These are phyloP conservation scores for Drosophila melanogaster DNA, from an alignment of 1,140 invertebrate species.

Conservation along the genomic window DNA sequence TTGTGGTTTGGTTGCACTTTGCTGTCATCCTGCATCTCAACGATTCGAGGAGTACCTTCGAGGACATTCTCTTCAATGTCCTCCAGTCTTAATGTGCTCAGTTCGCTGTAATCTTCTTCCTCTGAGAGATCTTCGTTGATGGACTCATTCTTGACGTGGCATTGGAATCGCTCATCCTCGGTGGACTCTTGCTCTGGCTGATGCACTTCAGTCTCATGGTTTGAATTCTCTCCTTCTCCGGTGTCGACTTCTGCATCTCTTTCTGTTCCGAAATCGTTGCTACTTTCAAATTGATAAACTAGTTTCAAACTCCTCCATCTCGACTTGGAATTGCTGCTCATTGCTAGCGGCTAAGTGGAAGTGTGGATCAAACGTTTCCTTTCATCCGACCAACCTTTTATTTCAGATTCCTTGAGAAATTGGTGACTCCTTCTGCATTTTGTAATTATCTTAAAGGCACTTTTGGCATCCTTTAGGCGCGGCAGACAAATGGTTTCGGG, in stretches of 20 bases:
- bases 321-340: too few species aligned
- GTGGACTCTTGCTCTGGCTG: neutral
- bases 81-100: neutral
- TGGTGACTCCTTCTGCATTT: neutral
- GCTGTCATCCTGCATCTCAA: too few species aligned
- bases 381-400: neutral
- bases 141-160: constrained; percentile 11
- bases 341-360: too few species aligned
- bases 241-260: too few species aligned
- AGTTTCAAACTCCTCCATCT: too few species aligned
- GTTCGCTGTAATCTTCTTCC: neutral
- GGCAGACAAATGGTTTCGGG: constrained; percentile 1
- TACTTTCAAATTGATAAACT: too few species aligned
- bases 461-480: neutral
- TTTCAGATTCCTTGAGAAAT: neutral
- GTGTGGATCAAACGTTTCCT: too few species aligned
- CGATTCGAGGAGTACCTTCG: neutral
- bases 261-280: too few species aligned
- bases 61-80: neutral
- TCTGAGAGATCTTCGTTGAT: neutral
- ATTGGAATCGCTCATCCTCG: neutral
- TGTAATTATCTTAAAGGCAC: neutral
- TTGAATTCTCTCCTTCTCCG: too few species aligned
- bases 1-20: neutral
- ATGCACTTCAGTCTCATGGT: neutral